Conservation (phyloP, 2,888 invertebrate genomes). For the Saturnia pavonia region DNA sequence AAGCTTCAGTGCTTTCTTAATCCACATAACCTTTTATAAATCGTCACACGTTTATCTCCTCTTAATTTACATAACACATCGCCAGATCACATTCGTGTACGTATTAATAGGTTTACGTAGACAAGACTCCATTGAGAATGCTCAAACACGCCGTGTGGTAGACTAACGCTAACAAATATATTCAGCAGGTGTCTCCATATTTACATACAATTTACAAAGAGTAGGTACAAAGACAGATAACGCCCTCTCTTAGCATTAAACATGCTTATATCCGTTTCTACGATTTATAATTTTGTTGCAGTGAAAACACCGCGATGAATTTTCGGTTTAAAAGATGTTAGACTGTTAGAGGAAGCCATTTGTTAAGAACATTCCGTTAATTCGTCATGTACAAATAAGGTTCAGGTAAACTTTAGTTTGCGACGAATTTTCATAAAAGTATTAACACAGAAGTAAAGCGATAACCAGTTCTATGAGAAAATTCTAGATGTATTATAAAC, state of each 20-base stretch:
- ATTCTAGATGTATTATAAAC: background rate
- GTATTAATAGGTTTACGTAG: slow-evolving; percentile 77
- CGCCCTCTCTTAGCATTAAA: slow-evolving; percentile 60
- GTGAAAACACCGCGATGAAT: slow-evolving; percentile 22
- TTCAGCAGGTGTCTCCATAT: slow-evolving; percentile 79
- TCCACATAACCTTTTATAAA: slow-evolving; percentile 17
- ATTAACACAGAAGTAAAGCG: background rate
- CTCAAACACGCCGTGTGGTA: slow-evolving; percentile 65
- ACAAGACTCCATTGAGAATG: slow-evolving; percentile 67
- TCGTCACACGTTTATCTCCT: slow-evolving; percentile 51
- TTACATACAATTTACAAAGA: slow-evolving; percentile 79
- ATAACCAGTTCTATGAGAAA: background rate
- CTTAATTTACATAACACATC: slow-evolving; percentile 64
- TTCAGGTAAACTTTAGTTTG: slow-evolving; percentile 24
- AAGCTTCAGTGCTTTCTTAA: slow-evolving; percentile 14
- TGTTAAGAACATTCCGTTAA: slow-evolving; percentile 19
- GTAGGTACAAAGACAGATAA: slow-evolving; percentile 58
- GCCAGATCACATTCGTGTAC: slow-evolving; percentile 53
- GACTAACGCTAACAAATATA: slow-evolving; percentile 68
- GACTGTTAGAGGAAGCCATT: slow-evolving; percentile 20
- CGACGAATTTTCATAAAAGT: slow-evolving; percentile 22
- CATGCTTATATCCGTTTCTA: slow-evolving; percentile 57
- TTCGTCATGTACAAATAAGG: slow-evolving; percentile 21
- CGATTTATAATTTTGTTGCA: slow-evolving; percentile 15
- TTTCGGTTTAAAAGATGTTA: slow-evolving; percentile 14